Evolutionary conservation across 2,113 vertebrate genomes (phyloP), one percentile per base, ranked within the genome.

Genomic region (Chloropsis cyanopogon): DNA sequence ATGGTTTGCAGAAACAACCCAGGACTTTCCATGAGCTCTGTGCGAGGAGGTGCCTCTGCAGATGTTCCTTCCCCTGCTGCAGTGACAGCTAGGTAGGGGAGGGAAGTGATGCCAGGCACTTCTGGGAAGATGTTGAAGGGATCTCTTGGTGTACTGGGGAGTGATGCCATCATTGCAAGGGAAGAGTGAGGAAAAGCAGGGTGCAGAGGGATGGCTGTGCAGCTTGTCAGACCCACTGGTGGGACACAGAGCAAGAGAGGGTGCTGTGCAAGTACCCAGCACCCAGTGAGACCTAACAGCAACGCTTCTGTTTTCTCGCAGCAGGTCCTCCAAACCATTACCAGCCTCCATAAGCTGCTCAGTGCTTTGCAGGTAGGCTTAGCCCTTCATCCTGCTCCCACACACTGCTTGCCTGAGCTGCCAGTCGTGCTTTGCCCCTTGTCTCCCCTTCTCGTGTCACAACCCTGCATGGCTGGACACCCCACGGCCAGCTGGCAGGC

Each of bases 281-380:
- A 79, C n/a, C 11, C 35, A 35, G n/a, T 56, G 81, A 60, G 25
- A 37, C 71, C 84, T 96, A 93, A 97, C 52, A 90, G 72, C 72
- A 42, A 1, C 0, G 19, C 80, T 73, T 96, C 63, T 95, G 35
- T 95, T 94, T 70, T 86, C 64, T 92, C 8, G 23, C 96, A 99
- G 98, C 98, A 99, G 96, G 97, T 99, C 61, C 98, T 99, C 68
- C 97, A 98, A 93, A 99, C 98, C 60, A 98, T 99, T 64, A 97
- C 98, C 86, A 98, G 98, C 73, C 98, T 99, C 70, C 98, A 99
- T 26, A 98, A 98, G 33, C 98, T 99, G 91, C 98, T 99, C 87
- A 99, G 97, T 95, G 96, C 97, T 52, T 97, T 99, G 95, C 99
- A 99, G 98, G 99, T 99, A 97, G 23, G 61, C 93, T 95, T 73